Conservation (phyloP, 2,888 invertebrate genomes). For the Chouioia cunea region DNA sequence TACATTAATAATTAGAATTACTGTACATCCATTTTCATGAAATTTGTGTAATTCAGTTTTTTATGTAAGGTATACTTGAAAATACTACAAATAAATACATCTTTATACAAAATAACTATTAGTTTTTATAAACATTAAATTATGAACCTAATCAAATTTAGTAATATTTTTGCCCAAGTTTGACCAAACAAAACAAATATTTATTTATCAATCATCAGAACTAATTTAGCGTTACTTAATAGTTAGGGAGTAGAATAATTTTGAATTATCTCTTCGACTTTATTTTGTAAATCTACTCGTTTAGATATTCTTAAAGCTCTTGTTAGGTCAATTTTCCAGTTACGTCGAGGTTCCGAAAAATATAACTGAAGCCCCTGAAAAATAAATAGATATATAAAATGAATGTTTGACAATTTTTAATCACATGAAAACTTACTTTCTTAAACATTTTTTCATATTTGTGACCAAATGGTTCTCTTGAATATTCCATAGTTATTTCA, state of each 20-base stretch:
- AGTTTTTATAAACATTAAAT: neutral
- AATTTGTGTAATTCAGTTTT: slow-evolving; percentile 48
- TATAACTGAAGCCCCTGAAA: slow-evolving; percentile 59
- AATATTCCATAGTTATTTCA: slow-evolving; percentile 53
- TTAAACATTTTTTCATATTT: slow-evolving; percentile 40
- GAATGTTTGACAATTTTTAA: slow-evolving; percentile 4
- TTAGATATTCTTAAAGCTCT: slow-evolving; percentile 58
- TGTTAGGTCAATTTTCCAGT: slow-evolving; percentile 58
- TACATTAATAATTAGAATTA: slow-evolving; percentile 43
- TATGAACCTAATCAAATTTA: neutral
- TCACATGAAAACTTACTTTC: slow-evolving; percentile 29
- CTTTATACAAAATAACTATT: slow-evolving; percentile 40
- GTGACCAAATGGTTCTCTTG: slow-evolving; percentile 53
- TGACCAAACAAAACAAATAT: too few relatives aligned
- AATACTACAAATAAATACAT: slow-evolving; percentile 47
- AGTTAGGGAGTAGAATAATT: neutral
- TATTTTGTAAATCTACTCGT: slow-evolving; percentile 60
- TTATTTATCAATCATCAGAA: neutral
- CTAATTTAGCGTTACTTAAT: neutral
- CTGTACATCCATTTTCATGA: slow-evolving; percentile 45
- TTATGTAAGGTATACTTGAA: slow-evolving; percentile 47
- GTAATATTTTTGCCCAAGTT: neutral
- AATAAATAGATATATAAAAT: slow-evolving; percentile 21
- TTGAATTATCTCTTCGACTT: slow-evolving; percentile 48
- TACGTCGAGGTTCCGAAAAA: slow-evolving; percentile 49